These are phyloP conservation scores for Cuculus canorus DNA, from an alignment of 2,797 vertebrate species.

Conservation along the genomic window DNA sequence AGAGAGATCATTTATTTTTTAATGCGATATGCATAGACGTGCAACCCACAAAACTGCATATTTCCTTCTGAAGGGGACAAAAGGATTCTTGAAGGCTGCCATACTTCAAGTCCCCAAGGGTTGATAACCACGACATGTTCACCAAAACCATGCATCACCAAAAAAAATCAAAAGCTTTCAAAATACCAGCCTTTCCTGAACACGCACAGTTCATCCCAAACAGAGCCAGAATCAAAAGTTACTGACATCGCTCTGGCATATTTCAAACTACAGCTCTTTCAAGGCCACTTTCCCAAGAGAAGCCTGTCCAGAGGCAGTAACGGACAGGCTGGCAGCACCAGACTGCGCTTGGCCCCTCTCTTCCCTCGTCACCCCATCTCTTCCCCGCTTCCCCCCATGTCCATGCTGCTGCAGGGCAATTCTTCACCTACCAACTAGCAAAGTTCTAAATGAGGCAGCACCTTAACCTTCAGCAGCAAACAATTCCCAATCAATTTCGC, in stretches of 20 bases:
- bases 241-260: background rate
- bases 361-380: background rate
- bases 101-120: background rate
- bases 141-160: background rate
- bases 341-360: background rate
- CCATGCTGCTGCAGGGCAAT: background rate
- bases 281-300: background rate
- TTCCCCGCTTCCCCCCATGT: background rate
- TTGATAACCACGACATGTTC: background rate
- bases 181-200: background rate
- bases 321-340: background rate
- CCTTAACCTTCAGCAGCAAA: conserved; percentile 37
- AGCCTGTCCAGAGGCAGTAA: background rate
- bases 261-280: background rate
- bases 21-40: background rate
- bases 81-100: background rate
- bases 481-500: conserved; percentile 48
- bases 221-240: background rate
- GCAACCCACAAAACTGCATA: background rate
- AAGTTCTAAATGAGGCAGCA: conserved; percentile 28
- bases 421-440: background rate
- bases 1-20: background rate
- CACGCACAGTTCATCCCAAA: background rate
- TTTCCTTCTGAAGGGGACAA: background rate
- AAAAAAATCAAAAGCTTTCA: background rate